Conservation (phyloP, 2,888 invertebrate species). For the Oasisia sp. region DNA sequence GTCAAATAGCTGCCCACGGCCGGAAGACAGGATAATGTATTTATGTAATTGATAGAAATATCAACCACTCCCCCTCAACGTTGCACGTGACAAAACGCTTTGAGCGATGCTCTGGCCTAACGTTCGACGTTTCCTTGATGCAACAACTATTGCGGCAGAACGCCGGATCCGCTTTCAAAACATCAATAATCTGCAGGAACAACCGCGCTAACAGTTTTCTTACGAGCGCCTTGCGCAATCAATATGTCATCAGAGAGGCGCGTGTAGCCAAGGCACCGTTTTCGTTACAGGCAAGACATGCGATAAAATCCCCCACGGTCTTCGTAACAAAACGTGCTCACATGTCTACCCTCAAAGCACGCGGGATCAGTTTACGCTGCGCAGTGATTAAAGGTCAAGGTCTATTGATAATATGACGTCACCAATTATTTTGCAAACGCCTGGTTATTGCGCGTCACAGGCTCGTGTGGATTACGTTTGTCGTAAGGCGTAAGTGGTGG, state of each 20-base stretch:
- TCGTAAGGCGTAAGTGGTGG: background rate
- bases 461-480: background rate
- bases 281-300: background rate
- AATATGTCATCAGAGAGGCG: background rate
- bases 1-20: too few species aligned
- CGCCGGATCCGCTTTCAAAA: background rate
- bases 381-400: background rate
- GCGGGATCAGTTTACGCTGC: background rate
- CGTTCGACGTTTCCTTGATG: background rate
- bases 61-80: too few species aligned
- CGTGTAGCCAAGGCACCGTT: background rate
- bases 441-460: background rate
- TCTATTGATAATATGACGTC: background rate
- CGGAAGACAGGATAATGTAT: too few species aligned
- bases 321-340: background rate
- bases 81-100: too few species aligned
- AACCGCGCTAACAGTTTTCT: background rate
- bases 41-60: too few species aligned
- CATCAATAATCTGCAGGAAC: background rate
- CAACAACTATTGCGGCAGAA: background rate
- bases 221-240: background rate
- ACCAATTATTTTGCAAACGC: background rate
- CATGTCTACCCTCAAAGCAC: background rate
- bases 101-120: too few species aligned
- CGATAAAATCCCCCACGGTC: background rate